phyloP scores from a whole-genome alignment of 2,113 vertebrate genomes.

The Pelecanoides urinatrix region DNA sequence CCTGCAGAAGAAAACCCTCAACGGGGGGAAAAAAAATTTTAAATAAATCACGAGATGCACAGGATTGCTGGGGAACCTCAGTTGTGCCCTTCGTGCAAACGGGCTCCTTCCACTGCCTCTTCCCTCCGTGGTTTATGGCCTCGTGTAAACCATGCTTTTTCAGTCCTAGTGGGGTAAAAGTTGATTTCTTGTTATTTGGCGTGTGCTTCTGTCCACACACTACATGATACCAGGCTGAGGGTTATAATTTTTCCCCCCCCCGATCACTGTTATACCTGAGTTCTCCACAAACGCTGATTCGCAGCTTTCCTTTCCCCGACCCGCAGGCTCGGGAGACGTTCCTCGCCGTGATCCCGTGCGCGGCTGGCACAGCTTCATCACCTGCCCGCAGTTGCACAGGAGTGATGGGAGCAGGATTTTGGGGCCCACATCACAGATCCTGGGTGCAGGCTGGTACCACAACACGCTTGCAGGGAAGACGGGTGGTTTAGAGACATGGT shows the following conservation, averaged over 20 bases:
- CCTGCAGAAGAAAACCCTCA: neutral
- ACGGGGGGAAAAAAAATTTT: too few relatives aligned
- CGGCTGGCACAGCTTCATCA: neutral
- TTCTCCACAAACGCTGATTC: neutral
- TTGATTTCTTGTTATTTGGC: rapidly evolving
- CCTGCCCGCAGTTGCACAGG: rapidly evolving
- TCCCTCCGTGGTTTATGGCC: neutral
- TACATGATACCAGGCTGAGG: rapidly evolving
- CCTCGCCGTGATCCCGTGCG: rapidly evolving
- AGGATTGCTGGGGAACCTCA: neutral
- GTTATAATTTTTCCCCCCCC: too few relatives aligned
- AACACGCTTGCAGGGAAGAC: rapidly evolving
- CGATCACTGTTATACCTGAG: rapidly evolving
- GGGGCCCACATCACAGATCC: rapidly evolving
- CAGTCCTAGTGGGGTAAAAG: neutral
- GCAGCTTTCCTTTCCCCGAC: rapidly evolving
- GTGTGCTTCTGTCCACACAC: neutral
- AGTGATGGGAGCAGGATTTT: rapidly evolving
- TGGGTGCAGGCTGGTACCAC: rapidly evolving
- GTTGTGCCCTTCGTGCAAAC: neutral
- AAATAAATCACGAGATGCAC: neutral
- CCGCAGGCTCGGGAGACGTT: neutral
- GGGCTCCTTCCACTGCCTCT: neutral
- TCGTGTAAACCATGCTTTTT: neutral
- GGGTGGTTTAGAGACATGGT: rapidly evolving